Base-by-base conservation (phyloP, 2,888 invertebrate species). In the Rhimphoctona megacephalus region DNA sequence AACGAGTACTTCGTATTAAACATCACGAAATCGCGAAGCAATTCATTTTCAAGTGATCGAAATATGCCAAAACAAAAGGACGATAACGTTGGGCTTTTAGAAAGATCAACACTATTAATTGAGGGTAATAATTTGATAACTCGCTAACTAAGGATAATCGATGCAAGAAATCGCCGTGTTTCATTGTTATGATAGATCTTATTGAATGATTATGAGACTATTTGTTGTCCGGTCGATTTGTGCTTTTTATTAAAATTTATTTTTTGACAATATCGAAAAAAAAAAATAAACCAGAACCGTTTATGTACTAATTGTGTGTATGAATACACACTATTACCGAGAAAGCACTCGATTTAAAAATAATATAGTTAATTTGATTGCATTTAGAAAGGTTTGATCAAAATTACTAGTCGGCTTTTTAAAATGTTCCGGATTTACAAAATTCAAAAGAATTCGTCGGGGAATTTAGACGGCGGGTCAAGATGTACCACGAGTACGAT, bases 401-500 rank as follows among this genome's bases (percentile, higher is more conserved):
- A 49, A 3, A 19, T 49, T 19, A 49, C 19, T 5, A 49, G 2
- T 49, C 5, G 17, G 43, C 17, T 74, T 57, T 54, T n/a, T 9
- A 7, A 19, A 36, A 64, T n/a, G 33, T n/a, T 46, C 25, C 22
- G 25, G 33, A 5, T n/a, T 46, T 2, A 46, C 19, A 69, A 43
- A 30, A 43, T 54, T 57, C n/a, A 25, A 43, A 43, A 69, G 49
- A 64, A 79, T 33, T 6, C 8, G 36, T 69, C 33, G 81, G 30
- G 54, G 46, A 80, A 61, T 76, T 72, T 72, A n/a, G 7, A 64
- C 36, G 69, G 61, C 43, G 52, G 49, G 64, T 9, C 9, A 79
- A 69, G 80, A 61, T 39, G 17, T 61, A 17, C 54, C 67, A 49
- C 22, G 73, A 39, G 83, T 81, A 61, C 81, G 77, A 81, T 86